Conservation (phyloP, 2,113 vertebrate genomes). For the Regulus satrapa region DNA sequence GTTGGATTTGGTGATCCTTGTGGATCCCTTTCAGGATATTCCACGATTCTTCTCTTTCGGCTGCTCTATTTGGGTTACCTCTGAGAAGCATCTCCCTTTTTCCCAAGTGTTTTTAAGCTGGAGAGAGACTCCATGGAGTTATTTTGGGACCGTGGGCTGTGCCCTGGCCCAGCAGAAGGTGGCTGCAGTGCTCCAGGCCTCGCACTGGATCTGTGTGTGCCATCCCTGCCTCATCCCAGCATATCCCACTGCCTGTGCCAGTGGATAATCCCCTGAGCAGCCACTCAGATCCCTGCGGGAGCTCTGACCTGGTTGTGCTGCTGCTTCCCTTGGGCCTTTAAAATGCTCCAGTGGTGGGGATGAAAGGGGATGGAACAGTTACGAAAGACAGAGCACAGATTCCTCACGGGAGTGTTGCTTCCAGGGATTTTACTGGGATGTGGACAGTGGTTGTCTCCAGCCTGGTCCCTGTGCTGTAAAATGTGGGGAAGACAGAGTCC, state of each 20-base stretch:
- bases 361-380: accelerated
- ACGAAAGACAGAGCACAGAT: accelerated
- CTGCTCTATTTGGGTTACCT: background rate
- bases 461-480: background rate
- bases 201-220: background rate
- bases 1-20: background rate
- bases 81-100: background rate
- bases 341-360: background rate
- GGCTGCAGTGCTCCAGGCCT: background rate
- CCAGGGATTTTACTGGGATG: background rate
- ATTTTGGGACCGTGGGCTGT: background rate
- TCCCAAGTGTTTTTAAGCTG: background rate
- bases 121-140: background rate
- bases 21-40: background rate
- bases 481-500: background rate
- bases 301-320: background rate
- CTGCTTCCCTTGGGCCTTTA: background rate
- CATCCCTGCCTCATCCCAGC: background rate
- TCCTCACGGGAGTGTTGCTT: accelerated
- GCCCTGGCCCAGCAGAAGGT: background rate
- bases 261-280: background rate
- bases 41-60: background rate
- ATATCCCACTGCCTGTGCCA: accelerated
- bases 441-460: no score
- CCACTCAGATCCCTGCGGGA: background rate